Evolutionary conservation across 2,888 invertebrate species (phyloP).

Genomic region (Drosophila mulleri): DNA sequence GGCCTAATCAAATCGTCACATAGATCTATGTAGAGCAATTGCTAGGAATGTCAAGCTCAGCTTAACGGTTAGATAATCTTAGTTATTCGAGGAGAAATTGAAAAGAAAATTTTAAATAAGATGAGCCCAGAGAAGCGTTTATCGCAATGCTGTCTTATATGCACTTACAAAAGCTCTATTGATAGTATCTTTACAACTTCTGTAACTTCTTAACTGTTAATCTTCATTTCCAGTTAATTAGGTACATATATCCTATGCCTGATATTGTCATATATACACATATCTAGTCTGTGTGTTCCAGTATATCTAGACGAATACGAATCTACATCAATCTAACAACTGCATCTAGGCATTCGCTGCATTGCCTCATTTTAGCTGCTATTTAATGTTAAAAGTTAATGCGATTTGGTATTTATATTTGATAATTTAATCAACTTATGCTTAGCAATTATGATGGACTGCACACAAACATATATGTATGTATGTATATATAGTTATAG

Average conservation of each 20-base stretch:
- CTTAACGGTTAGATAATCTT: neutral
- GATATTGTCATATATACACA: too few species aligned
- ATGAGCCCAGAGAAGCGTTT: too few species aligned
- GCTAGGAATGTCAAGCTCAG: neutral
- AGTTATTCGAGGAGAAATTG: neutral
- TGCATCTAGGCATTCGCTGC: neutral
- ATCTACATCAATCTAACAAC: neutral
- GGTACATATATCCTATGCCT: too few species aligned
- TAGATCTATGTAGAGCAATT: conserved; percentile 15
- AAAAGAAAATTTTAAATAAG: neutral
- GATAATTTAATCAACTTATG: conserved; percentile 40
- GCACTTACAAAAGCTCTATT: too few species aligned
- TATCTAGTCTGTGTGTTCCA: neutral
- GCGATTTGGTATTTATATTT: conserved; percentile 8
- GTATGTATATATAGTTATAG: neutral
- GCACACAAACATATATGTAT: neutral
- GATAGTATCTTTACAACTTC: neutral
- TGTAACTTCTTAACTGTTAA: too few species aligned
- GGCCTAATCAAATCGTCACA: conserved; percentile 10
- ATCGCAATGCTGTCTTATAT: neutral
- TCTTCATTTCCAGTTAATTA: too few species aligned
- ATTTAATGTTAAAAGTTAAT: neutral
- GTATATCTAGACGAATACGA: neutral
- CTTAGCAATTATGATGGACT: conserved; percentile 1
- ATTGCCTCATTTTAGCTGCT: neutral